Evolutionary conservation across 1,140 invertebrate genomes (phyloP), one percentile per base, ranked within the genome.

Genomic region (Rhopalosiphum padi): DNA sequence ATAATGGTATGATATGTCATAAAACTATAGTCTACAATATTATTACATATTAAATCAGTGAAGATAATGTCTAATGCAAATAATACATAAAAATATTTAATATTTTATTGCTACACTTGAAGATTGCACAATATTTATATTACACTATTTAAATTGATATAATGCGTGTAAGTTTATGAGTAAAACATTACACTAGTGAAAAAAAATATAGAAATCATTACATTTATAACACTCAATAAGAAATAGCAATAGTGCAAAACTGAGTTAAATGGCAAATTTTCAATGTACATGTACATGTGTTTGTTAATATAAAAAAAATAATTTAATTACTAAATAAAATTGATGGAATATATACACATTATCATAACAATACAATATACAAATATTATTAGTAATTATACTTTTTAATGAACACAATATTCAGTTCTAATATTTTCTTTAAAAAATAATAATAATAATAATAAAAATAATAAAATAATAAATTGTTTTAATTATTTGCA

Each of bases 1-100:
- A 92, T 83, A 92, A 82, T 82, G 90, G 90, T 92, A 92, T 37
- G n/a, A 89, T 89, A 55, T 89, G 35, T 89, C 88, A 35, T 88
- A 51, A 8, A 48, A 88, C 46, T 89, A 55, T 37, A 55, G 25
- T 89, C n/a, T 88, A 88, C 18, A n/a, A 51, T 35, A 88, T 88
- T 18, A 77, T n/a, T n/a, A 77, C n/a, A 77, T n/a, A 77, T n/a
- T n/a, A 77, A 77, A 35, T 77, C 15, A 77, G 30, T n/a, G 4
- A 77, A n/a, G 15, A n/a, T 35, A 77, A n/a, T 22, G 4, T 77
- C 4, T 35, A 77, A 77, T 77, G 4, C 5, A 77, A n/a, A n/a
- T 77, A n/a, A n/a, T 77, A 1, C 18, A 77, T 77, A 77, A 77
- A 77, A 18, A 77, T 77, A 77, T n/a, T n/a, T n/a, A n/a, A 68